Percentiles rank a stretch among this genome's conserved stretches.
These are phyloP conservation scores for Xanthostigma xanthostigma DNA, from an alignment of 2,888 invertebrate species.

Conservation along the genomic window DNA sequence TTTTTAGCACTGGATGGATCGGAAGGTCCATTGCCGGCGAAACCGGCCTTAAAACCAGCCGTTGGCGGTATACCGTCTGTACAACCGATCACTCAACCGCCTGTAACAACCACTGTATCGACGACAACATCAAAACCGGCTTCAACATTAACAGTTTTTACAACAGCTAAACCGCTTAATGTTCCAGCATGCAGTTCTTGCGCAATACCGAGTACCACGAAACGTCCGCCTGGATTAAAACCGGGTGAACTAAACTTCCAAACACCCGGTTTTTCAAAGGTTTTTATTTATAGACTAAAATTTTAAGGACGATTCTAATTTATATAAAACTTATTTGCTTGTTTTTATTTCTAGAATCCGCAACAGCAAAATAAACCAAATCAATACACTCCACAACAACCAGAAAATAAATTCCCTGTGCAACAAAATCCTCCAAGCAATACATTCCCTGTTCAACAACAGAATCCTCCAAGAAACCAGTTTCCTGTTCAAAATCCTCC, in stretches of 20 bases:
- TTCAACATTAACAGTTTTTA: slow-evolving; percentile 18
- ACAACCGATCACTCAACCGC: slow-evolving; percentile 13
- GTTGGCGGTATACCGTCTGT: background rate
- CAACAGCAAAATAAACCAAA: background rate
- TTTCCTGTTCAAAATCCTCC: too few species aligned
- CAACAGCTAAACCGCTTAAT: slow-evolving; percentile 26
- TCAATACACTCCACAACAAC: background rate
- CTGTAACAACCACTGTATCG: slow-evolving; percentile 11
- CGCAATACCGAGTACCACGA: slow-evolving; percentile 37
- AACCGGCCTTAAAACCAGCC: background rate
- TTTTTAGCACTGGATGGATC: too few species aligned
- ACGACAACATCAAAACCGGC: slow-evolving; percentile 14
- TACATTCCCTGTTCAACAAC: background rate
- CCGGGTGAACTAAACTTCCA: slow-evolving; percentile 16
- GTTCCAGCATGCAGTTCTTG: slow-evolving; percentile 41
- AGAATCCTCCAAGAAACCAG: background rate
- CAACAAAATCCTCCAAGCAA: background rate
- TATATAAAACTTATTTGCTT: too few species aligned
- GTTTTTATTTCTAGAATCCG: background rate
- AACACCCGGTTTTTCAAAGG: slow-evolving; percentile 16
- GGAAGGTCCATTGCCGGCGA: background rate
- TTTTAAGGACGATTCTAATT: too few species aligned
- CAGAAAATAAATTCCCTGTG: background rate
- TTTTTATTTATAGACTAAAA: too few species aligned
- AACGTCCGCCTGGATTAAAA: slow-evolving; percentile 17